Evolutionary conservation across 2,797 vertebrate species (phyloP).

Genomic region (Xenopus petersii): DNA sequence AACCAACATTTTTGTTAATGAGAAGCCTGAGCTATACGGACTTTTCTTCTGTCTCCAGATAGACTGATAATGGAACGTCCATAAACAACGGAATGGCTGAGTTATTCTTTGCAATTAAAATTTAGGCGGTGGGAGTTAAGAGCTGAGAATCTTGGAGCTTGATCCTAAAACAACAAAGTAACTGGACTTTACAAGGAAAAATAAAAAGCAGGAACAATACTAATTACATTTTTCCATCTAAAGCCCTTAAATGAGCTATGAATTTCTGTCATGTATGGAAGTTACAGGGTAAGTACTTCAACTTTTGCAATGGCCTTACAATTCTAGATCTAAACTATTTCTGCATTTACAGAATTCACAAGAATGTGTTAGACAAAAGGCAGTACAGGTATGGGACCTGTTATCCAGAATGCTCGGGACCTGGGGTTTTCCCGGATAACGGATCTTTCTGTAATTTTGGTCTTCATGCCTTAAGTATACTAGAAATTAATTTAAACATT

Average conservation of each 20-base stretch:
- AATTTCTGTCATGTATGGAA: neutral
- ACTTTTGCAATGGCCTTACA: neutral
- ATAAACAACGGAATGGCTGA: slow-evolving; percentile 50
- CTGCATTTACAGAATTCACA: neutral
- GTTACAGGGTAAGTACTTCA: neutral
- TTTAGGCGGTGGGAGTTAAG: slow-evolving; percentile 45
- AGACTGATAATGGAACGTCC: slow-evolving; percentile 51
- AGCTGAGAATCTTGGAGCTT: slow-evolving; percentile 45
- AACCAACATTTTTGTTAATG: slow-evolving; percentile 51
- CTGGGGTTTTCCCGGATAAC: no score
- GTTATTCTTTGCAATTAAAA: slow-evolving; percentile 35
- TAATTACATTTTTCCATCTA: slow-evolving; percentile 31
- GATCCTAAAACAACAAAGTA: slow-evolving; percentile 31
- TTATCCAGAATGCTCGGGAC: no score
- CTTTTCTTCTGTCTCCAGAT: slow-evolving; percentile 56
- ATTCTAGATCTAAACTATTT: neutral
- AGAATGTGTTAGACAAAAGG: neutral
- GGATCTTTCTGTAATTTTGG: no score
- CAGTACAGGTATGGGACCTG: no score
- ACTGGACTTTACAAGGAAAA: slow-evolving; percentile 43
- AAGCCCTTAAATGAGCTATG: neutral
- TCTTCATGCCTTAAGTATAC: no score
- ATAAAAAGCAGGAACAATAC: slow-evolving; percentile 51
- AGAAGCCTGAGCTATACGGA: slow-evolving; percentile 54
- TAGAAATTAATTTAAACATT: no score